Conservation (phyloP, 1,140 invertebrate species). For the Ceratina calcarata region DNA sequence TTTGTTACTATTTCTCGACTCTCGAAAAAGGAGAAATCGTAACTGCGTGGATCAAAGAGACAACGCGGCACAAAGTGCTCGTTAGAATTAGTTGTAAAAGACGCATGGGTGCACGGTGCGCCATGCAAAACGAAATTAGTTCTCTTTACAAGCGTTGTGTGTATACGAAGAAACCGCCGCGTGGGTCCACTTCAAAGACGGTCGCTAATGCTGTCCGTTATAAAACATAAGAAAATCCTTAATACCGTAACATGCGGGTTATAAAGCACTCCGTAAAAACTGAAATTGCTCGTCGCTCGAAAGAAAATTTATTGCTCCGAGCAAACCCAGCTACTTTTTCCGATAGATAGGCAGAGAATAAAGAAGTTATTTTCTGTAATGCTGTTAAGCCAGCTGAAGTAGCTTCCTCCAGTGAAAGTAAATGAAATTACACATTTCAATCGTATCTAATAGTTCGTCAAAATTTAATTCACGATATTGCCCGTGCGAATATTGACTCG, state of each 20-base stretch:
- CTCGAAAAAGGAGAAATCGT: background rate
- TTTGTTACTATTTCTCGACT: background rate
- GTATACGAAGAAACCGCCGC: constrained; percentile 36
- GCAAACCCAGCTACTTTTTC: no score
- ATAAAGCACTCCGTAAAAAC: background rate
- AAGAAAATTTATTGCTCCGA: background rate
- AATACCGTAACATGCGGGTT: background rate
- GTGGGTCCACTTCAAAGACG: constrained; percentile 47
- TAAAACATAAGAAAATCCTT: constrained; percentile 7
- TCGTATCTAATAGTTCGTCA: no score
- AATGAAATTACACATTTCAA: no score
- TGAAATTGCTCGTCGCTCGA: background rate
- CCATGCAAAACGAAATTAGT: constrained; percentile 47
- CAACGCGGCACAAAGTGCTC: constrained; percentile 35
- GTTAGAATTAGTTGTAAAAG: constrained; percentile 59
- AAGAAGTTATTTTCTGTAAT: no score
- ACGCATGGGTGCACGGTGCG: constrained; percentile 7
- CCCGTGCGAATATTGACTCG: no score
- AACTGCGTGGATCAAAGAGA: constrained; percentile 28
- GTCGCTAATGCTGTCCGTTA: constrained; percentile 2
- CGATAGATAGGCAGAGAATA: no score
- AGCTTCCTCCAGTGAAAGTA: no score
- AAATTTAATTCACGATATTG: no score
- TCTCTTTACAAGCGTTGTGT: constrained; percentile 5
- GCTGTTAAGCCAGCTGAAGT: no score